A percentile compares a stretch with the other conserved stretches of the same genome.
These are phyloP conservation scores for Holcopasites calliopsidis DNA, from an alignment of 1,140 invertebrate genomes.

Conservation along the genomic window DNA sequence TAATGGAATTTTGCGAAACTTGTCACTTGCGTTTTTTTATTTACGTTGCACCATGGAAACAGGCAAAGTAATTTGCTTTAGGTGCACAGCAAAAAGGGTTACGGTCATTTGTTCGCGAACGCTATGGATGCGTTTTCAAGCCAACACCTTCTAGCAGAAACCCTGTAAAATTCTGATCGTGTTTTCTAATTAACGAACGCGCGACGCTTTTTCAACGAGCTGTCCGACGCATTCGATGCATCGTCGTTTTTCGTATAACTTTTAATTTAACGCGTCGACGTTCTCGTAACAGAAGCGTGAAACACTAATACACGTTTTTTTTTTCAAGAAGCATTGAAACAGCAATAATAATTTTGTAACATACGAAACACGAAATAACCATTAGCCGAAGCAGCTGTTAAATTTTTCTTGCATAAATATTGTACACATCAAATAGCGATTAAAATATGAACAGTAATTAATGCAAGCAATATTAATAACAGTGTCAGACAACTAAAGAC, in stretches of 20 bases:
- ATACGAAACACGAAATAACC: too few relatives aligned
- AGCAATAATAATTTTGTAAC: too few relatives aligned
- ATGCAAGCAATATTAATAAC: too few relatives aligned
- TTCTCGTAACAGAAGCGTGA: background rate
- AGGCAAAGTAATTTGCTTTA: background rate
- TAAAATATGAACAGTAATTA: too few relatives aligned
- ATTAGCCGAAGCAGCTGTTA: too few relatives aligned
- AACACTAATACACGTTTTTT: background rate
- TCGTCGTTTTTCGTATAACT: background rate
- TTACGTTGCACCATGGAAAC: background rate
- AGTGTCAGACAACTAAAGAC: too few relatives aligned
- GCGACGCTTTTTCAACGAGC: background rate
- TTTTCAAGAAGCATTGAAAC: background rate
- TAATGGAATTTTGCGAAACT: background rate
- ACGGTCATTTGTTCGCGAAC: background rate
- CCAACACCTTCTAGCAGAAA: background rate
- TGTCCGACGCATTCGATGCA: background rate
- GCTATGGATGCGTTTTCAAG: background rate
- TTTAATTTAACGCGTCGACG: background rate
- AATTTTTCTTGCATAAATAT: too few relatives aligned
- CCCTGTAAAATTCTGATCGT: background rate
- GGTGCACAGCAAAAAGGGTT: background rate
- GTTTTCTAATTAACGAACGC: constrained; percentile 3
- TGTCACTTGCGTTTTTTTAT: background rate
- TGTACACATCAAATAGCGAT: too few relatives aligned